A percentile compares a stretch with the other conserved stretches of the same genome.
These are phyloP conservation scores for Scelioninae gen. 2 DNA, from an alignment of 2,888 invertebrate species.

Conservation along the genomic window DNA sequence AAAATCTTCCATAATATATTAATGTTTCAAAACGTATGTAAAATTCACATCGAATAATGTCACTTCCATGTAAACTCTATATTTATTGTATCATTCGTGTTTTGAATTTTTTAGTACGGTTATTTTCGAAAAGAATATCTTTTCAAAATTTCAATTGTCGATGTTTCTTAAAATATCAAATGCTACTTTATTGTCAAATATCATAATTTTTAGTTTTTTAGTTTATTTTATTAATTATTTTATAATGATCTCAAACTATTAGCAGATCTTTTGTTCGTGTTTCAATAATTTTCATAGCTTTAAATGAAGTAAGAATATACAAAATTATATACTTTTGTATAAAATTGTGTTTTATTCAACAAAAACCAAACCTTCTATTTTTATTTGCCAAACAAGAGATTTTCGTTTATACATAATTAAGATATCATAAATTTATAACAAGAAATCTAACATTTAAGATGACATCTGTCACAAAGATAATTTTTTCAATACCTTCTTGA, in stretches of 20 bases:
- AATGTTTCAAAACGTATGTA: no score
- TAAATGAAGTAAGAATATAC: conserved; percentile 10
- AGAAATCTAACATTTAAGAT: no score
- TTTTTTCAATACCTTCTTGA: no score
- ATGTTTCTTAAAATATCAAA: no score
- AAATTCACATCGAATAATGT: no score
- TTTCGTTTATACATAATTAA: background rate
- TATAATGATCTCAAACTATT: conserved; percentile 4
- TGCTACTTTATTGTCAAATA: no score
- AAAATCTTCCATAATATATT: conserved; percentile 2
- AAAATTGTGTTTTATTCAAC: conserved; percentile 6
- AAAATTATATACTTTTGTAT: conserved; percentile 24
- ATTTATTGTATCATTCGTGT: no score
- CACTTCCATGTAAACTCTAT: no score
- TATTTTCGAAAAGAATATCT: conserved; percentile 1
- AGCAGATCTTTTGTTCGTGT: background rate
- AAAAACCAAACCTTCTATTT: conserved; percentile 20
- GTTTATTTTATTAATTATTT: background rate
- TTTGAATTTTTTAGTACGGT: background rate
- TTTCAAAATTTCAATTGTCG: no score
- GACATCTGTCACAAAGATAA: no score
- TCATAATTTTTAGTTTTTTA: background rate
- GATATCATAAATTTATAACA: no score
- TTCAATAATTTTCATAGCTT: conserved; percentile 10
- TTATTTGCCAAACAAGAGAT: conserved; percentile 9